phyloP scores from a whole-genome alignment of 1,140 invertebrate genomes.

The Arctopsyche grandis region DNA sequence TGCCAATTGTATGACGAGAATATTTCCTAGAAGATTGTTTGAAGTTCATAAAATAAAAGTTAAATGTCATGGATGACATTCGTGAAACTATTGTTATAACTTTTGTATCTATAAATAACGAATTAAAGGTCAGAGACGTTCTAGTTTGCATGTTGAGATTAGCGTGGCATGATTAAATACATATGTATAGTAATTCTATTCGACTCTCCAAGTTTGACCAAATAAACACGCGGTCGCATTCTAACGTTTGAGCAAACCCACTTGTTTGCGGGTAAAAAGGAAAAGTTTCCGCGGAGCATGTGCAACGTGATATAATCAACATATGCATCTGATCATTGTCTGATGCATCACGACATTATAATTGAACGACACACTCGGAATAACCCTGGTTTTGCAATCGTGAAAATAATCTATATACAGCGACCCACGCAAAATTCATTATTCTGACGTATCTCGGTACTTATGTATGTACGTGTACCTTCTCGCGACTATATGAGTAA shows the following conservation, averaged over 20 bases:
- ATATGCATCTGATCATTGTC: not conserved
- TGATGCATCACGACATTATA: constrained; percentile 15
- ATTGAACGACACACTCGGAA: not conserved
- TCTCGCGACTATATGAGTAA: too few relatives aligned
- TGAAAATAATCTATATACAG: not conserved
- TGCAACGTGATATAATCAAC: not conserved
- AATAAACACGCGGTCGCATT: too few relatives aligned
- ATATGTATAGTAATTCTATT: not conserved
- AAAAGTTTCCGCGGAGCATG: too few relatives aligned
- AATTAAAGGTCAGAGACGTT: constrained; percentile 7
- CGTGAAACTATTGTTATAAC: not conserved
- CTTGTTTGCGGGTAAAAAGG: not conserved
- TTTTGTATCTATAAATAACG: not conserved
- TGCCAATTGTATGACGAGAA: too few relatives aligned
- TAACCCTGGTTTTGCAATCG: constrained; percentile 26
- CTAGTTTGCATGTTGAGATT: not conserved
- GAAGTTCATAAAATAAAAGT: not conserved
- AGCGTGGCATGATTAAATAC: too few relatives aligned
- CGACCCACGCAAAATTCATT: constrained; percentile 13
- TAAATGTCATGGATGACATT: constrained; percentile 3
- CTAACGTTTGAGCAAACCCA: not conserved
- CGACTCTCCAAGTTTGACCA: not conserved
- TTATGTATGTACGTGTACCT: too few relatives aligned
- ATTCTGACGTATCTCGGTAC: too few relatives aligned
- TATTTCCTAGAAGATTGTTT: not conserved